phyloP scores from a whole-genome alignment of 2,113 vertebrate species.

The Choloepus hoffmanni region DNA sequence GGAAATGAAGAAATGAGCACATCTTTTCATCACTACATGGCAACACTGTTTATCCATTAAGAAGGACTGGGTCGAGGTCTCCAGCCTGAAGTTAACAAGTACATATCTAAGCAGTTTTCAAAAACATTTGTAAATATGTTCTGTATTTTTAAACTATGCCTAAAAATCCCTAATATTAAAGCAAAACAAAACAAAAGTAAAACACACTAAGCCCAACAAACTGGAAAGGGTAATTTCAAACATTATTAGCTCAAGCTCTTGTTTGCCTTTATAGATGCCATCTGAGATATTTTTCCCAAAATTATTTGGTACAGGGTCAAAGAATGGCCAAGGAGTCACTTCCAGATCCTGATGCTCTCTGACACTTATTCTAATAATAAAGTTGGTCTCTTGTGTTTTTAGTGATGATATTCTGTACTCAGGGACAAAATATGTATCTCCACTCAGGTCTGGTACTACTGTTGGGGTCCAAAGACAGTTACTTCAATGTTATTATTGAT shows the following conservation, averaged over 20 bases:
- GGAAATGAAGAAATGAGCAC: background rate
- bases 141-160: background rate
- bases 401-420: background rate
- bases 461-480: background rate
- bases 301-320: background rate
- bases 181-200: constrained; percentile 16
- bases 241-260: background rate
- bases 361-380: background rate
- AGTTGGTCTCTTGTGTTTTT: background rate
- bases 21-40: background rate
- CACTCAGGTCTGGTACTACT: background rate
- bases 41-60: background rate
- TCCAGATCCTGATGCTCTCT: constrained; percentile 15
- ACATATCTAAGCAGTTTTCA: background rate
- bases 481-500: background rate
- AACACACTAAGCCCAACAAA: background rate
- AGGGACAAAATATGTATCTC: background rate
- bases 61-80: background rate
- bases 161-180: constrained; percentile 42
- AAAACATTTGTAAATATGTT: background rate
- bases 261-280: background rate
- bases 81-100: background rate
- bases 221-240: constrained; percentile 14
- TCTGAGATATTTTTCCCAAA: background rate
- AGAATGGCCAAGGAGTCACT: background rate